Evolutionary conservation across 2,113 vertebrate species (phyloP).

Genomic region (Emberiza fucata): DNA sequence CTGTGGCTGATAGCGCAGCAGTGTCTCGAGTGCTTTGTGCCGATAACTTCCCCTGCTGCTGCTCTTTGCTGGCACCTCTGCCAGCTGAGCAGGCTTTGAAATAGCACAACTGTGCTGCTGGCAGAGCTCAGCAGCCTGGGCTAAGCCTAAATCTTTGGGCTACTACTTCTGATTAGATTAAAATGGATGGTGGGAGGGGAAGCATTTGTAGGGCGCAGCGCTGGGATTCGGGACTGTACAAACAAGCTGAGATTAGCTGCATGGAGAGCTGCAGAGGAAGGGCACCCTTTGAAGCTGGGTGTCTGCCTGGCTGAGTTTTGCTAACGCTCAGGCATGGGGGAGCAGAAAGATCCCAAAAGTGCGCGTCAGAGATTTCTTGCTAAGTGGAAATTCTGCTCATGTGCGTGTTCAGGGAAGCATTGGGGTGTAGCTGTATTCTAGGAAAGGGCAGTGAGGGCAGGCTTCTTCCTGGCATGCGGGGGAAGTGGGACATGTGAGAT

Average conservation of each 20-base stretch:
- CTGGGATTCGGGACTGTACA: slow-evolving; percentile 31
- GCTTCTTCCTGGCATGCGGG: background rate
- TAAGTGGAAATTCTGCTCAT: background rate
- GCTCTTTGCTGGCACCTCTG: background rate
- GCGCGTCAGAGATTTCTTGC: accelerated
- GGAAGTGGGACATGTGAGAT: background rate
- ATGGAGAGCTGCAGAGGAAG: background rate
- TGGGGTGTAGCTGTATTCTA: slow-evolving; percentile 10
- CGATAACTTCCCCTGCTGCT: background rate
- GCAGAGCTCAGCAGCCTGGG: background rate
- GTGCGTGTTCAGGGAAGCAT: background rate
- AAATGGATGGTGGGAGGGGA: slow-evolving; percentile 19
- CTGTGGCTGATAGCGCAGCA: background rate
- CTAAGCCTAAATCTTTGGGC: slow-evolving; percentile 3
- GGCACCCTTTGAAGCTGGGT: slow-evolving; percentile 35
- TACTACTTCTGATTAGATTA: slow-evolving; percentile 46
- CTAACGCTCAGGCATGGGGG: background rate
- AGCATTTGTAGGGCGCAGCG: background rate
- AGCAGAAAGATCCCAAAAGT: background rate
- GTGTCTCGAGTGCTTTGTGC: background rate
- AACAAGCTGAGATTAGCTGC: slow-evolving; percentile 33
- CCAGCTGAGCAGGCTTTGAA: background rate
- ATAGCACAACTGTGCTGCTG: background rate
- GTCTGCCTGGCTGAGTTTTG: slow-evolving; percentile 2
- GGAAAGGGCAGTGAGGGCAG: slow-evolving; percentile 12